Conservation (phyloP, 2,888 invertebrate genomes). For the Aproaerema taeniolella region DNA sequence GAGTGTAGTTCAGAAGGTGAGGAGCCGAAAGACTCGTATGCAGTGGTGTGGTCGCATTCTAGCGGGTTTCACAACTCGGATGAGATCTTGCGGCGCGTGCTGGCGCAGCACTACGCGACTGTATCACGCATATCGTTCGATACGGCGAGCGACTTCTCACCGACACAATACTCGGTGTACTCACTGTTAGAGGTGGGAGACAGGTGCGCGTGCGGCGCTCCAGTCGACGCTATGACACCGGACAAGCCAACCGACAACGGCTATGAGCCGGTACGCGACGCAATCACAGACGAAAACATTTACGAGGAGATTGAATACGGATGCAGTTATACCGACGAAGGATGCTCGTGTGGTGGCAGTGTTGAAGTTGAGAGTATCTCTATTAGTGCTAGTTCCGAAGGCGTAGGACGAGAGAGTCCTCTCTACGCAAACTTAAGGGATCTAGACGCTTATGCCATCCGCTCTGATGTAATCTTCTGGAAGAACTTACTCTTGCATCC, state of each 20-base stretch:
- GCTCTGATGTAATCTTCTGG: constrained; percentile 74
- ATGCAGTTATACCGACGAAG: constrained; percentile 61
- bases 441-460: constrained; percentile 63
- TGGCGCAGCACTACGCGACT: constrained; percentile 55
- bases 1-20: constrained; percentile 54
- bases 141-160: constrained; percentile 54
- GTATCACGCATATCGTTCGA: constrained; percentile 60
- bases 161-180: constrained; percentile 55
- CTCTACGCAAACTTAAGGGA: constrained; percentile 67
- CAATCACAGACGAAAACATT: constrained; percentile 63
- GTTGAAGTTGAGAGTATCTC: constrained; percentile 68
- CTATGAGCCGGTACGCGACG: constrained; percentile 67
- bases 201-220: constrained; percentile 43
- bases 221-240: constrained; percentile 66
- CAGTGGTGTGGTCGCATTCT: constrained; percentile 63
- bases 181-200: constrained; percentile 65
- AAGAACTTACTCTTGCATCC: constrained; percentile 67
- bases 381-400: constrained; percentile 64
- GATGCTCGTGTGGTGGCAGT: constrained; percentile 67
- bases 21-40: constrained; percentile 44
- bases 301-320: constrained; percentile 70
- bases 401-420: constrained; percentile 62
- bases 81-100: constrained; percentile 49
- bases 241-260: constrained; percentile 64
- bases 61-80: constrained; percentile 68